Conservation (phyloP, 2,797 vertebrate species). For the Melopsittacus undulatus region DNA sequence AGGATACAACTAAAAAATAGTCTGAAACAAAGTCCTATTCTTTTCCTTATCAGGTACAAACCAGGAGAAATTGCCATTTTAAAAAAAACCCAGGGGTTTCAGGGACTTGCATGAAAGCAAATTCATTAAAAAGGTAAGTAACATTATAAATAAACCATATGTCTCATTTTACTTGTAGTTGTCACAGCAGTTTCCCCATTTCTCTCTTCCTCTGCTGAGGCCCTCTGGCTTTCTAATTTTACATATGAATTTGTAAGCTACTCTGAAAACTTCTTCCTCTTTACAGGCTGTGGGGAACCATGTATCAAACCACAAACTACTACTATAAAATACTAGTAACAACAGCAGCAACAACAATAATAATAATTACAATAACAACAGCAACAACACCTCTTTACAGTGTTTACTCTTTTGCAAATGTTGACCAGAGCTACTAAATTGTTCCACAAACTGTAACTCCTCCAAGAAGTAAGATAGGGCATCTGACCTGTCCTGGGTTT, state of each 20-base stretch:
- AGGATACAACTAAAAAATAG: not conserved
- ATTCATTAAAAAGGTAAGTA: not conserved
- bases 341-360: not conserved
- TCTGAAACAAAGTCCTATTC: not conserved
- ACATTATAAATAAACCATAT: not conserved
- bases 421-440: not conserved
- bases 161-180: not conserved
- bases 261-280: not conserved
- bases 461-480: not conserved
- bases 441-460: not conserved
- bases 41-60: not conserved
- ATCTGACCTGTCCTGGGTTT: not conserved
- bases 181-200: not conserved
- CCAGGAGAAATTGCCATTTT: not conserved
- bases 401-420: not conserved
- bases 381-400: not conserved
- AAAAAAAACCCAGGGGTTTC: rapidly evolving
- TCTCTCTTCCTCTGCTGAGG: not conserved
- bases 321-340: not conserved
- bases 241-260: not conserved
- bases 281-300: not conserved
- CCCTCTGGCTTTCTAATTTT: not conserved
- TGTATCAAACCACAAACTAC: not conserved
- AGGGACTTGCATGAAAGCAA: not conserved
- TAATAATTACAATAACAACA: not conserved